Conservation (phyloP, 2,888 invertebrate genomes). For the Scrobipalpa costella region DNA sequence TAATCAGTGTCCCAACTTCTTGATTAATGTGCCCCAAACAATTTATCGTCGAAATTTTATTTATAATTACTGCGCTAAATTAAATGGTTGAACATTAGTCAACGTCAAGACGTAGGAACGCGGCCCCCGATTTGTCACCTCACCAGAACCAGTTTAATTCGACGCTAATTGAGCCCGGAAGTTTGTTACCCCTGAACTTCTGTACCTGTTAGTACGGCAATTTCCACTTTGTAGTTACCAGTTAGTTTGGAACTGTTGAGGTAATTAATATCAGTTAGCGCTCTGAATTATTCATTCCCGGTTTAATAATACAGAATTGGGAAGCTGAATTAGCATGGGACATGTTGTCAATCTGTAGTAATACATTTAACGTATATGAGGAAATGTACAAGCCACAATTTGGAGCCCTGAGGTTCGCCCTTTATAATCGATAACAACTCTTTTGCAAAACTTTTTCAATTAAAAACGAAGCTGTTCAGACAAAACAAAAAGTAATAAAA, state of each 20-base stretch:
- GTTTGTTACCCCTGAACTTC: constrained; percentile 63
- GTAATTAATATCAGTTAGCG: constrained; percentile 58
- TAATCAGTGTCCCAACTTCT: constrained; percentile 82
- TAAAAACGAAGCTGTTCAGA: constrained; percentile 17
- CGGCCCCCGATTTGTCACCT: constrained; percentile 78
- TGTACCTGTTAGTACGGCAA: constrained; percentile 64
- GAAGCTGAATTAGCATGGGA: constrained; percentile 23
- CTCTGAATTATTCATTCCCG: constrained; percentile 54
- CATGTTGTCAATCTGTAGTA: constrained; percentile 18
- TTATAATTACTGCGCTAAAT: constrained; percentile 79
- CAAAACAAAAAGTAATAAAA: constrained; percentile 42
- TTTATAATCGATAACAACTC: constrained; percentile 3
- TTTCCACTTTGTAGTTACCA: constrained; percentile 59
- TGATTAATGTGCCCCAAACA: constrained; percentile 79
- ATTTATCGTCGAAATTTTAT: constrained; percentile 81
- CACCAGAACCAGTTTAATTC: constrained; percentile 70
- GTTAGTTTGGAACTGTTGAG: constrained; percentile 47
- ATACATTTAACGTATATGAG: not conserved
- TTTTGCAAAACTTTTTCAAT: constrained; percentile 22
- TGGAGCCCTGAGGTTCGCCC: constrained; percentile 31
- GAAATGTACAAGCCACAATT: not conserved
- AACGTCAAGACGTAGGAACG: constrained; percentile 72
- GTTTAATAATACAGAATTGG: constrained; percentile 25
- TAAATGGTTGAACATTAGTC: constrained; percentile 77
- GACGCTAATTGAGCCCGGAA: constrained; percentile 75